phyloP scores from a whole-genome alignment of 2,113 vertebrate species.

The Hyperopisus bebe region DNA sequence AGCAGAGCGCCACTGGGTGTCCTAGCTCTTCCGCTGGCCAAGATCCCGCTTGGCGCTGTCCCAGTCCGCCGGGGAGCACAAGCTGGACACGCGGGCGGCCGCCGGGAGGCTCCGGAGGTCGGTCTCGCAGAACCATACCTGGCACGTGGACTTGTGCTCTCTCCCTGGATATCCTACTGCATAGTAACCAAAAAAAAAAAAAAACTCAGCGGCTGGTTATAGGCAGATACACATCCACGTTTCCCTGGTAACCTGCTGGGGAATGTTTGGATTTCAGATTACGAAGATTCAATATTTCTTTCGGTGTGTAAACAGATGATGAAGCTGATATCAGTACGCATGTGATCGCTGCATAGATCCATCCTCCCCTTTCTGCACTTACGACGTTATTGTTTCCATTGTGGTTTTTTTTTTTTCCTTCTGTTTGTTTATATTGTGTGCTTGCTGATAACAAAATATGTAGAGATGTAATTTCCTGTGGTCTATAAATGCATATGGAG shows the following conservation, averaged over 20 bases:
- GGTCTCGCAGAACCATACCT: neutral
- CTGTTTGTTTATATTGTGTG: neutral
- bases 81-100: neutral
- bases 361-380: neutral
- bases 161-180: neutral
- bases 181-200: neutral
- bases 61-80: neutral
- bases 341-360: neutral
- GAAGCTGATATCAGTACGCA: neutral
- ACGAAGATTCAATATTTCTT: neutral
- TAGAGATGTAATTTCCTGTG: neutral
- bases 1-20: neutral
- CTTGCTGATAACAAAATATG: neutral
- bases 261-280: neutral
- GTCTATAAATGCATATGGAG: neutral
- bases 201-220: neutral
- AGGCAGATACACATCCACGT: neutral
- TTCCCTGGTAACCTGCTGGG: slow-evolving; percentile 5
- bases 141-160: neutral
- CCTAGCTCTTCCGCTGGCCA: neutral
- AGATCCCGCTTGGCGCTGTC: neutral
- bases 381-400: neutral
- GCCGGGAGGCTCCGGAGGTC: neutral
- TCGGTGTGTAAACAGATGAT: neutral
- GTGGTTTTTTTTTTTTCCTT: neutral